Evolutionary conservation across 2,888 invertebrate genomes (phyloP), one percentile per base, ranked within the genome.

Genomic region (Girardia tigrina): DNA sequence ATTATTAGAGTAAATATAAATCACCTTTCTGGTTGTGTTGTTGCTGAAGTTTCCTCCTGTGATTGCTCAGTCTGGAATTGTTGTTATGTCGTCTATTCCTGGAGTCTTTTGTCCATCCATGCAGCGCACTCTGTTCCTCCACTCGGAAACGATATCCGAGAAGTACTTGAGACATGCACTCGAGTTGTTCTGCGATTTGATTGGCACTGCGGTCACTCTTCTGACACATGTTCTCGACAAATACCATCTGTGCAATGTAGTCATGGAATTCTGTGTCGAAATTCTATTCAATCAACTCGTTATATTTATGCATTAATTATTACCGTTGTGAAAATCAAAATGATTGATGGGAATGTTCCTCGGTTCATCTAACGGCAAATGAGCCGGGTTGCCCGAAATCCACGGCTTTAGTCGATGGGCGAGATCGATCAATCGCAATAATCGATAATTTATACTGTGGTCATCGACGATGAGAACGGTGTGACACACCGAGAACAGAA

Each of bases 141-240:
- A 16, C 23, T 56, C 56, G n/a, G 56, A 6, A n/a, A 6, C 56
- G 4, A 56, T 56, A 56, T 12, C 56, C 56, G 56, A 56, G 4
- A 4, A 56, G n/a, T 4, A 56, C 56, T 56, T 56, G 56, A 56
- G n/a, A 20, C 20, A 56, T 56, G n/a, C 56, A 56, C 4, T 56
- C 56, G n/a, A n/a, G n/a, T 20, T 56, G 23, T 56, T 56, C 8
- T 4, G 56, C 4, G n/a, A 56, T 56, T n/a, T 56, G 4, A 4
- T 56, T 23, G 6, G n/a, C 2, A 23, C 56, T 16, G n/a, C n/a
- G n/a, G 23, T 56, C n/a, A n/a, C n/a, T 4, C 4, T 23, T n/a
- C n/a, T 56, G 56, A n/a, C 56, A 56, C 56, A 56, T 8, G n/a
- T 56, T 56, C n/a, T 56, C 56, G 4, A 56, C 56, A n/a, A 56